Percentiles rank a stretch among this genome's conserved stretches.
phyloP scores from a whole-genome alignment of 1,140 invertebrate genomes.

The Lepidurus arcticus region DNA sequence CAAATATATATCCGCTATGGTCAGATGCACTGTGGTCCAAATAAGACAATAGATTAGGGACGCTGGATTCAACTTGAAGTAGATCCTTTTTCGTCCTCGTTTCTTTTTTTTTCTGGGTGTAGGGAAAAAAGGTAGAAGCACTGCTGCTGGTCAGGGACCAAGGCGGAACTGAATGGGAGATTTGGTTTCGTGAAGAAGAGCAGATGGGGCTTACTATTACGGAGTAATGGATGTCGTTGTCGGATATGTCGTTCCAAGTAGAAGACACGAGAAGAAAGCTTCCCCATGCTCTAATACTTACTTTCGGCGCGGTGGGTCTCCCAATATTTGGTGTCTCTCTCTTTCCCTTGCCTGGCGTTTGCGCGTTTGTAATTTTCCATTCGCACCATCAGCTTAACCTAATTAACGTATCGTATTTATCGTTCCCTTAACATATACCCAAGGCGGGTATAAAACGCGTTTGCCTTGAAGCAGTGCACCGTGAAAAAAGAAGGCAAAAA shows the following conservation, averaged over 20 bases:
- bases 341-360: neutral
- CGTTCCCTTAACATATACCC: neutral
- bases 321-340: neutral
- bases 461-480: conserved; percentile 3
- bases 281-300: neutral
- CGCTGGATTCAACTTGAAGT: conserved; percentile 13
- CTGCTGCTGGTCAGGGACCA: neutral
- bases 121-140: neutral
- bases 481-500: conserved; percentile 22
- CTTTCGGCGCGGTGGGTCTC: neutral
- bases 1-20: neutral
- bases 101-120: neutral
- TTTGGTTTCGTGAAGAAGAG: conserved; percentile 14
- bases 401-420: conserved; percentile 7
- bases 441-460: neutral
- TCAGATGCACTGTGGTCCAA: conserved; percentile 2
- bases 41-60: conserved; percentile 16
- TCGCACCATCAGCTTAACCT: conserved; percentile 11
- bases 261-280: neutral
- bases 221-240: neutral
- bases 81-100: conserved; percentile 2
- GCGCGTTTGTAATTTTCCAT: conserved; percentile 1
- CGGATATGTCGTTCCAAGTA: conserved; percentile 14
- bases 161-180: conserved; percentile 3
- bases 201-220: conserved; percentile 17